Conservation (phyloP, 2,888 invertebrate genomes). For the Acholoe squamosa region DNA sequence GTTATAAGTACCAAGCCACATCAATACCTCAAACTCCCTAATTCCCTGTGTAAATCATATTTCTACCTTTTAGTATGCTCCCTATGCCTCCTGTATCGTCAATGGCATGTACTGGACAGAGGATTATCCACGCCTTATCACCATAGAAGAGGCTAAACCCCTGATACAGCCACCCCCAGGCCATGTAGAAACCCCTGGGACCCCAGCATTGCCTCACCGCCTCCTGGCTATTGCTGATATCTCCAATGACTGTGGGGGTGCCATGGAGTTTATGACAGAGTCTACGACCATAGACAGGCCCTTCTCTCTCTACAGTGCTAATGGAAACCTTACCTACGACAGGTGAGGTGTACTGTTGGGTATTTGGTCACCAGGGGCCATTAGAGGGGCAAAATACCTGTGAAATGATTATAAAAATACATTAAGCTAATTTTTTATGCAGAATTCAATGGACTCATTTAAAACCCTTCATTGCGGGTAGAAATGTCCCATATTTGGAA, state of each 20-base stretch:
- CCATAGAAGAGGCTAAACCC: slow-evolving; percentile 98
- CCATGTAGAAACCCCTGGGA: slow-evolving; percentile 87
- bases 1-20: no score
- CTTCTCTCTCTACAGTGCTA: slow-evolving; percentile 99
- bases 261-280: slow-evolving; percentile 99
- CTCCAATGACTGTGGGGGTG: slow-evolving; percentile 98
- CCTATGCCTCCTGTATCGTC: slow-evolving; percentile 97
- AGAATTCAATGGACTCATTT: no score
- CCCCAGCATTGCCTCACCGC: slow-evolving; percentile 84
- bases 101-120: slow-evolving; percentile 99
- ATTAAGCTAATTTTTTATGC: no score
- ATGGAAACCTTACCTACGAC: slow-evolving; percentile 97
- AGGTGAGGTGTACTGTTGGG: no score
- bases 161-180: slow-evolving; percentile 96
- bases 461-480: no score
- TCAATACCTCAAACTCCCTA: no score
- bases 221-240: slow-evolving; percentile 98
- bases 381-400: no score
- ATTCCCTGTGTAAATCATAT: no score
- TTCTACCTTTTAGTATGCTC: slow-evolving; percentile 89
- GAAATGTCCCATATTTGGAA: no score
- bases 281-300: slow-evolving; percentile 99
- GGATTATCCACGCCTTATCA: slow-evolving; percentile 96
- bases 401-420: no score
- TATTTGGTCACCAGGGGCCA: no score